Conservation (phyloP, 2,888 invertebrate species). For the Hydraecia micacea region DNA sequence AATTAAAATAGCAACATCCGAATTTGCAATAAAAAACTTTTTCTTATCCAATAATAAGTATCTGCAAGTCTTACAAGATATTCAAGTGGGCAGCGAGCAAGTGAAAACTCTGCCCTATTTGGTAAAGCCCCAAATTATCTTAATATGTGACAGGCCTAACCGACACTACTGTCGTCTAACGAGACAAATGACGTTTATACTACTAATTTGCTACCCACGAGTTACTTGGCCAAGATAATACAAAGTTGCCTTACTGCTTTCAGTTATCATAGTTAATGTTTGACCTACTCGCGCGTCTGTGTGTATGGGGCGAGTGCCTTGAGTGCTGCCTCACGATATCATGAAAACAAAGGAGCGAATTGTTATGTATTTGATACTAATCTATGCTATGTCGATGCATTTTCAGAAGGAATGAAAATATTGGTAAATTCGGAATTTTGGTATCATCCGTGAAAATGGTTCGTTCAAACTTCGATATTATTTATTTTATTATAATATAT, state of each 20-base stretch:
- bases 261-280: conserved; percentile 72
- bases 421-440: not conserved
- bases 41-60: not conserved
- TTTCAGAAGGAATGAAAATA: not conserved
- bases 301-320: conserved; percentile 44
- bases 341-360: conserved; percentile 43
- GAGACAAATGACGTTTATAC: conserved; percentile 48
- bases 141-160: conserved; percentile 29
- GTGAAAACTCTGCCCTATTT: conserved; percentile 15
- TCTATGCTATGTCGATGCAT: conserved; percentile 12
- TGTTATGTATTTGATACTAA: conserved; percentile 33
- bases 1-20: not conserved
- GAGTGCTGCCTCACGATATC: conserved; percentile 58
- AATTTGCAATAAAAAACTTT: not conserved
- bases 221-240: conserved; percentile 66
- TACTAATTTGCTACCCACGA: conserved; percentile 55
- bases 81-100: not conserved
- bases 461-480: not conserved
- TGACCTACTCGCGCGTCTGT: conserved; percentile 73
- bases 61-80: not conserved
- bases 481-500: not conserved
- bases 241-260: conserved; percentile 67
- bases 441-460: not conserved
- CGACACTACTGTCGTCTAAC: conserved; percentile 26
- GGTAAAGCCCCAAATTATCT: conserved; percentile 21